These are phyloP conservation scores for Cinclus cinclus DNA, from an alignment of 2,113 vertebrate species.

Conservation along the genomic window DNA sequence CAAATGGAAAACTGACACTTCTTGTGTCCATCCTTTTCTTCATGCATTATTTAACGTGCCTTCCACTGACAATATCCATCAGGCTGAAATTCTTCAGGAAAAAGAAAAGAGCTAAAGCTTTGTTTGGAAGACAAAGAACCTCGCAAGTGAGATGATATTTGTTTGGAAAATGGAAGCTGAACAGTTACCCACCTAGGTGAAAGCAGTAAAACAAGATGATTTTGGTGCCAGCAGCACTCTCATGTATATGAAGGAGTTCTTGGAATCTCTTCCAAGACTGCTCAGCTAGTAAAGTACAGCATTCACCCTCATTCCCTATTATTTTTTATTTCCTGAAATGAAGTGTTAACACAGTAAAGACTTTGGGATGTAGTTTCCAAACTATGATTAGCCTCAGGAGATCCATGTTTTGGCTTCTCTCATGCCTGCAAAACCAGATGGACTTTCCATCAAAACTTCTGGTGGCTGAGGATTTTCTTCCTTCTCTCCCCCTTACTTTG, in stretches of 20 bases:
- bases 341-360: background rate
- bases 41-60: slow-evolving; percentile 44
- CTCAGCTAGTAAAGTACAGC: background rate
- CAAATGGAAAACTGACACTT: slow-evolving; percentile 34
- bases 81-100: slow-evolving; percentile 16
- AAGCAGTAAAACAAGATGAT: background rate
- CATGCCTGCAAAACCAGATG: background rate
- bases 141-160: background rate
- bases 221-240: background rate
- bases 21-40: slow-evolving; percentile 22
- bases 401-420: background rate
- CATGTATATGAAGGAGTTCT: background rate
- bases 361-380: background rate
- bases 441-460: background rate
- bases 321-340: background rate
- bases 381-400: background rate
- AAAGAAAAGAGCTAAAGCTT: background rate
- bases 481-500: background rate
- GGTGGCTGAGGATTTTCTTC: background rate
- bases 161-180: background rate
- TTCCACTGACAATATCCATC: slow-evolving; percentile 19
- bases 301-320: background rate
- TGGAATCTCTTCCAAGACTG: background rate
- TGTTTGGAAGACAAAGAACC: slow-evolving; percentile 20
- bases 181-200: background rate